These are phyloP conservation scores for Sardina pilchardus DNA, from an alignment of 2,113 vertebrate genomes.

Conservation along the genomic window DNA sequence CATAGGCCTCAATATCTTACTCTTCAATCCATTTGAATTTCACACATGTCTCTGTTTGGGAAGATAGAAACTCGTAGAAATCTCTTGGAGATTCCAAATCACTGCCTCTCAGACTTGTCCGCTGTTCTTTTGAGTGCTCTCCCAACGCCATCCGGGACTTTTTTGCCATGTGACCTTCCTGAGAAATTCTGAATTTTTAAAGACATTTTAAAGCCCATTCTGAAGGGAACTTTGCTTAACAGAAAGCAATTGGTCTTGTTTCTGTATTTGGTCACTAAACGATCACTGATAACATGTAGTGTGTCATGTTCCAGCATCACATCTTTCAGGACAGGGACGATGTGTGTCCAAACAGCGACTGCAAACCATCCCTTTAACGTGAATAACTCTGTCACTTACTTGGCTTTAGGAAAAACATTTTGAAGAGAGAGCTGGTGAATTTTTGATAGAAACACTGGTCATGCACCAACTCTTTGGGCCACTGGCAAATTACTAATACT, in stretches of 20 bases:
- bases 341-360: neutral
- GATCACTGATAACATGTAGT: neutral
- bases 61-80: neutral
- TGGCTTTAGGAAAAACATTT: too few species aligned
- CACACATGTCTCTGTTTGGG: neutral
- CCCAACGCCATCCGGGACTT: neutral
- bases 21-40: constrained; percentile 7
- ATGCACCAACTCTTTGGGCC: too few species aligned
- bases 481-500: too few species aligned
- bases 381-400: too few species aligned
- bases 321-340: neutral
- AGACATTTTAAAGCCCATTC: neutral
- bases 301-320: neutral
- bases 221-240: neutral
- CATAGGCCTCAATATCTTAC: neutral
- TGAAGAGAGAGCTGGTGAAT: too few species aligned
- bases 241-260: neutral
- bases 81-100: neutral
- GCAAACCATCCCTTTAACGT: too few species aligned
- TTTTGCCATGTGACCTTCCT: neutral
- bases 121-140: neutral
- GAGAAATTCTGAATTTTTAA: neutral
- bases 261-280: neutral
- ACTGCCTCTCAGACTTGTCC: neutral
- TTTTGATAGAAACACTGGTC: too few species aligned